Evolutionary conservation across 2,888 invertebrate species (phyloP), one percentile per base, ranked within the genome.

Genomic region (Scaptomyza parva): DNA sequence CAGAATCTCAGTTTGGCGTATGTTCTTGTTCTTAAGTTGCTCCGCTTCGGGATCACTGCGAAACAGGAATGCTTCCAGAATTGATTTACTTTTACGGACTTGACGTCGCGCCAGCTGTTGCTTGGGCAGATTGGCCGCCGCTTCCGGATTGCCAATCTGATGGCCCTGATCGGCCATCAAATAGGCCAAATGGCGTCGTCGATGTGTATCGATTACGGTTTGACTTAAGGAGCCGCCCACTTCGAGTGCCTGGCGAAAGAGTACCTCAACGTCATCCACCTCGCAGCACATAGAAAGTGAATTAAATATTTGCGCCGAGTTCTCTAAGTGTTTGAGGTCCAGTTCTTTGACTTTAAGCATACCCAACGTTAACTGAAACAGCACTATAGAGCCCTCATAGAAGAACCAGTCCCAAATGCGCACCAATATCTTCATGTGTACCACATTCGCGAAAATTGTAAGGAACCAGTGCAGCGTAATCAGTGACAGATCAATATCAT

Each of bases 381-480:
- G 93, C 24, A 98, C 96, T 68, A 97, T 95, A 28, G 98, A 98
- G 30, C 99, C 99, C 91, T 98, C 98, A 88, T 97, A 96, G 92
- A 99, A 98, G 91, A 99, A 97, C 76, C 98, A 93, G 92, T 99
- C 99, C 99, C 99, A 99, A 76, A 99, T 95, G 74, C 99, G 94
- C 40, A 94, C 93, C 66, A 99, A 93, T 76, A 98, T 97, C 93
- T 97, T 97, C 95, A 98, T 98, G 88, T 98, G 97, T 3, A 99
- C 97, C 50, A 99, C 98, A 90, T 97, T 98, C 0, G 99, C 97
- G 92, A 98, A 99, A 24, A 99, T 92, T 2, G 99, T 99, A 51
- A 99, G 93, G 92, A 99, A 99, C 99, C 99, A 99, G 90, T 99
- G 98, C 86, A 98, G 93, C 17, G 98, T 98, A 86, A 99, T 98